Conservation (phyloP, 2,797 vertebrate species). For the Triplophysa bombifrons region DNA sequence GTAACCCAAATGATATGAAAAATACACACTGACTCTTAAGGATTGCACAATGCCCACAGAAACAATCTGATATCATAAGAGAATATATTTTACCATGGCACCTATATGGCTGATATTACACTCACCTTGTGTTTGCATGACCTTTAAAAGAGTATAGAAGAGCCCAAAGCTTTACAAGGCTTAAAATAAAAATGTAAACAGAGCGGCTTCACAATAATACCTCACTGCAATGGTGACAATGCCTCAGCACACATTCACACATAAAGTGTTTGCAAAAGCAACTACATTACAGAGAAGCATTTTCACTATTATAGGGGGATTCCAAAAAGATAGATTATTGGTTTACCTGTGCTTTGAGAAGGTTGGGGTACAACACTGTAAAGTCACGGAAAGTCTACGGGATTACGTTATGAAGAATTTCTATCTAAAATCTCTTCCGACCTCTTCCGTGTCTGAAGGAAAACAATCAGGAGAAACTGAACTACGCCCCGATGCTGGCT, state of each 20-base stretch:
- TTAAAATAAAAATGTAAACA: constrained; percentile 36
- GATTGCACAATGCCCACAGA: not conserved
- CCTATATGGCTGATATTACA: not conserved
- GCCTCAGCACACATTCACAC: not conserved
- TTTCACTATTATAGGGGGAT: not conserved
- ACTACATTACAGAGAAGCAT: not conserved
- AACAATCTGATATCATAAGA: constrained; percentile 2
- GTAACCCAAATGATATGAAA: not conserved
- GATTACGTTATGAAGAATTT: not conserved
- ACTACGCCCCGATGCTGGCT: constrained; percentile 51
- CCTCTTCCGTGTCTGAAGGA: constrained; percentile 35
- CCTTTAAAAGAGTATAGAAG: not conserved
- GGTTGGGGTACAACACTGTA: constrained; percentile 17
- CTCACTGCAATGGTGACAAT: constrained; percentile 4
- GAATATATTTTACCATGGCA: not conserved
- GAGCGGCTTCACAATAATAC: not conserved
- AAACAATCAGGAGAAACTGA: constrained; percentile 39
- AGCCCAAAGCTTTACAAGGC: not conserved
- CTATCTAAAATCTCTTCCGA: constrained; percentile 14
- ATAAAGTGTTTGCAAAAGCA: constrained; percentile 8
- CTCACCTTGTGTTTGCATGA: not conserved
- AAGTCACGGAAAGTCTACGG: not conserved
- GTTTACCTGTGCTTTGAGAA: constrained; percentile 39
- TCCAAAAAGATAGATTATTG: constrained; percentile 15
- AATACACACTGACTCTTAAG: not conserved